Percentiles rank a stretch among this genome's conserved stretches.
Conservation (phyloP, 2,888 invertebrate genomes). For the Leptogaster cylindrica region DNA sequence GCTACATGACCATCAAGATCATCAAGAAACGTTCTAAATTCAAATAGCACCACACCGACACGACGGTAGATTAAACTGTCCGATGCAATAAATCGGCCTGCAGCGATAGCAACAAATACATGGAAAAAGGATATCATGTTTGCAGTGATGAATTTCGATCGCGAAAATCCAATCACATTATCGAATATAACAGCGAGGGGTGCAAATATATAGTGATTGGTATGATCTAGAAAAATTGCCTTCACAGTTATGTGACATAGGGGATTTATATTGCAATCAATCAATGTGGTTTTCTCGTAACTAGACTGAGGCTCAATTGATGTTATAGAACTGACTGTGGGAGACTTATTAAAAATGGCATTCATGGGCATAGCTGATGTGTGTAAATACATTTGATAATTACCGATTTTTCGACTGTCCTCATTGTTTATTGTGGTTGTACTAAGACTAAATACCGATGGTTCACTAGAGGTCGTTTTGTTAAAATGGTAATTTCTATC, state of each 20-base stretch:
- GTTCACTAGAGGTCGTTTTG: constrained; percentile 43
- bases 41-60: constrained; percentile 77
- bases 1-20: constrained; percentile 88
- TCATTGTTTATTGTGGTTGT: background rate
- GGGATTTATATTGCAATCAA: constrained; percentile 76
- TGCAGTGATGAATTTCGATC: constrained; percentile 72
- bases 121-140: constrained; percentile 84
- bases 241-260: constrained; percentile 83
- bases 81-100: constrained; percentile 77
- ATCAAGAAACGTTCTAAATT: constrained; percentile 82
- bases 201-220: constrained; percentile 82
- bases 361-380: constrained; percentile 33
- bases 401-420: background rate
- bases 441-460: constrained; percentile 12
- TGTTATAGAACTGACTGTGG: constrained; percentile 10
- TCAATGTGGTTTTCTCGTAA: constrained; percentile 67
- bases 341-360: constrained; percentile 15
- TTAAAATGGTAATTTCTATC: constrained; percentile 63
- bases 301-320: constrained; percentile 18
- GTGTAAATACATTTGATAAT: background rate
- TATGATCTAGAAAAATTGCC: constrained; percentile 80
- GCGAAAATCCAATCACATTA: constrained; percentile 69
- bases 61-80: constrained; percentile 75
- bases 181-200: constrained; percentile 80
- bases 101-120: constrained; percentile 74